Conservation (phyloP, 2,113 vertebrate species). For the Dinomys branickii region DNA sequence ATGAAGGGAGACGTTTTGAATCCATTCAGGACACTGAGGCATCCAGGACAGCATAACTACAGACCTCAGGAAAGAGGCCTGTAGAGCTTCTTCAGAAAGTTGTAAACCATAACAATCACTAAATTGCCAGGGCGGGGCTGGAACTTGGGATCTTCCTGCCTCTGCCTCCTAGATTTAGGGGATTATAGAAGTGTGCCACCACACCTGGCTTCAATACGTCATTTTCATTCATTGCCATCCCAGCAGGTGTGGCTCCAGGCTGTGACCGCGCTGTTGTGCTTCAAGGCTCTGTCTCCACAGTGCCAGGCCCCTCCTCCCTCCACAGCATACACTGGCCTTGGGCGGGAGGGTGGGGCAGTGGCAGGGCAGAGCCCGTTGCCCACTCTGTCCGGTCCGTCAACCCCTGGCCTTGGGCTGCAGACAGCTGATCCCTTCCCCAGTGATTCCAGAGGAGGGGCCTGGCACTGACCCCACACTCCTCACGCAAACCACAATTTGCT, state of each 20-base stretch:
- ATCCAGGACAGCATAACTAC: background rate
- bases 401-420: accelerated
- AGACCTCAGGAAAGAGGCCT: background rate
- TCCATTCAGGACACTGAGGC: background rate
- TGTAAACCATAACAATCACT: background rate
- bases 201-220: accelerated
- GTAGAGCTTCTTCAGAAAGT: background rate
- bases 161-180: background rate
- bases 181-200: background rate
- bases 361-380: accelerated
- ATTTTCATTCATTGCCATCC: accelerated
- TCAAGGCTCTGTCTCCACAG: background rate
- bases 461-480: background rate
- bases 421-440: accelerated
- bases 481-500: constrained; percentile 36
- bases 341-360: background rate
- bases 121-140: background rate
- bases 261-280: too few relatives aligned
- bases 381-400: accelerated
- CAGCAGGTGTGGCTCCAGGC: accelerated
- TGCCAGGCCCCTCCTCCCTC: too few relatives aligned
- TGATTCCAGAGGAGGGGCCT: background rate
- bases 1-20: background rate
- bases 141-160: background rate
- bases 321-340: background rate